Conservation (phyloP, 2,113 vertebrate genomes). For the Oreotrochilus melanogaster region DNA sequence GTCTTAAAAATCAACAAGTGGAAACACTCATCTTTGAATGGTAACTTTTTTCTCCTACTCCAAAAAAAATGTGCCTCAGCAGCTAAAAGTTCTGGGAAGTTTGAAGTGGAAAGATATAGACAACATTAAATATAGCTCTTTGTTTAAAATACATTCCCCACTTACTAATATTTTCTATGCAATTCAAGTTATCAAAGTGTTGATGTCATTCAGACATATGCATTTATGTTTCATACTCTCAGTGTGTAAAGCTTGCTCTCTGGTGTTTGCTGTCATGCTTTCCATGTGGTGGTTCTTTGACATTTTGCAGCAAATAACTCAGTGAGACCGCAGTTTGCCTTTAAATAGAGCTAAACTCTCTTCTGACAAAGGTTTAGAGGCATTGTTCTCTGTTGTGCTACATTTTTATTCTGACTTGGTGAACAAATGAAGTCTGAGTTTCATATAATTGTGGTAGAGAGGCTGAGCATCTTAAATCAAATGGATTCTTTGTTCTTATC, state of each 20-base stretch:
- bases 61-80: background rate
- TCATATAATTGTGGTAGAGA: background rate
- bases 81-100: background rate
- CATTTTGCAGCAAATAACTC: background rate
- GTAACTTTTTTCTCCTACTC: background rate
- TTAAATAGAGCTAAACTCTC: background rate
- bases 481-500: background rate
- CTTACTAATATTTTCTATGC: background rate
- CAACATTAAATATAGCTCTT: background rate
- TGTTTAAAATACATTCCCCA: background rate
- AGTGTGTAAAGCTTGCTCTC: background rate
- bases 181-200: background rate
- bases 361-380: background rate
- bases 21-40: background rate
- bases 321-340: background rate
- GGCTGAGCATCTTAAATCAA: background rate
- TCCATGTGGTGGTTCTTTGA: background rate
- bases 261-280: background rate
- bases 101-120: background rate
- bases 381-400: background rate
- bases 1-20: background rate
- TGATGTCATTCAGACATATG: background rate
- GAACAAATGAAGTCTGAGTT: background rate
- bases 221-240: background rate
- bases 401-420: background rate